A percentile compares a stretch with the other conserved stretches of the same genome.
These are phyloP conservation scores for Agapostemon virescens DNA, from an alignment of 2,888 invertebrate species.

Conservation along the genomic window DNA sequence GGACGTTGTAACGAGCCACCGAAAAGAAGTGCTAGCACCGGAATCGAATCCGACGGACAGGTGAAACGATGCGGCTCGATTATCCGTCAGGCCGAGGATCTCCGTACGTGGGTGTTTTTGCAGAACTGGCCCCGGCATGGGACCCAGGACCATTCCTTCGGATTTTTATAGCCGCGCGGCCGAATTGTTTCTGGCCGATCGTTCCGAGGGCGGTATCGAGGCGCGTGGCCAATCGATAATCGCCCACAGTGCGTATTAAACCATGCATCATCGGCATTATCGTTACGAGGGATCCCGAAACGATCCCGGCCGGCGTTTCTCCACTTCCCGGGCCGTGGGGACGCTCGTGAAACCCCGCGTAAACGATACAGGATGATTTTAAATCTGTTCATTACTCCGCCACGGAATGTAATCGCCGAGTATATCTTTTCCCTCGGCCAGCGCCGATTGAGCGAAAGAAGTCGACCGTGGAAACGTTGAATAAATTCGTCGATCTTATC, in stretches of 20 bases:
- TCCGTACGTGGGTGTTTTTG: conserved; percentile 50
- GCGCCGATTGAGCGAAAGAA: conserved; percentile 48
- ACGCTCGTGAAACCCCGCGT: conserved; percentile 43
- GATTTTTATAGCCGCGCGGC: conserved; percentile 56
- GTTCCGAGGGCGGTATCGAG: conserved; percentile 66
- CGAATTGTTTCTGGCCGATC: conserved; percentile 63
- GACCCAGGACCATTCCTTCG: conserved; percentile 35
- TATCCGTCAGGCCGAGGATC: conserved; percentile 38
- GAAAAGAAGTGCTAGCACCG: conserved; percentile 27
- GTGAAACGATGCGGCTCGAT: conserved; percentile 54
- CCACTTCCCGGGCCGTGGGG: background rate
- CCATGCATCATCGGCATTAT: conserved; percentile 71
- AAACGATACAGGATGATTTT: conserved; percentile 55
- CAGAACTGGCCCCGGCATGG: conserved; percentile 23
- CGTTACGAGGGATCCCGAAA: conserved; percentile 65
- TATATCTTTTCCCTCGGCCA: conserved; percentile 36
- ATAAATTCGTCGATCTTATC: conserved; percentile 55
- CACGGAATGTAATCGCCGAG: conserved; percentile 49
- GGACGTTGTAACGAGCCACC: background rate
- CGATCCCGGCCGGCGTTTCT: conserved; percentile 43
- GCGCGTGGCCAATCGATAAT: conserved; percentile 77
- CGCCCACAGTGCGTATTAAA: conserved; percentile 66
- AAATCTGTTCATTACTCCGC: conserved; percentile 55
- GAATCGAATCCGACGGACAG: conserved; percentile 57
- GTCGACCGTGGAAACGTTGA: conserved; percentile 49